Evolutionary conservation across 2,797 vertebrate genomes (phyloP), one percentile per base, ranked within the genome.

Genomic region (Phataginus tetradactyla): DNA sequence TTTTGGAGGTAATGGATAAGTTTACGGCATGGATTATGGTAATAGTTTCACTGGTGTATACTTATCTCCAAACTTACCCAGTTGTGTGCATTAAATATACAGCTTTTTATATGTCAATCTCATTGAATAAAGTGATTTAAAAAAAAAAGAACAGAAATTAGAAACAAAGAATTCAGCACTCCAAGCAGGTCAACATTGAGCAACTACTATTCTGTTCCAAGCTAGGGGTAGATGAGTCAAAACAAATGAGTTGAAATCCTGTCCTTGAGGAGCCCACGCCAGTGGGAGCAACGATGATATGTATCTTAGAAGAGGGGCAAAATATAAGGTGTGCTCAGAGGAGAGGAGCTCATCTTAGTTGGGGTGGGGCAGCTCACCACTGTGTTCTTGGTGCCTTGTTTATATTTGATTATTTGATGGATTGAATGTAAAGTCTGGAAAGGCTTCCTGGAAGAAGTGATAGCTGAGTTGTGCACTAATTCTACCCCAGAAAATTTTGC

Each of bases 111-210:
- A 53, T 2, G 34, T 69, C 49, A 85, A 69, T 68, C 6, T 37
- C 55, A 69, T 49, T 85, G 49, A 39, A 29, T 55, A 55, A 45
- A 72, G 69, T 72, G 69, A 72, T 85, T 68, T 18, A 3, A 29
- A 69, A 53, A 42, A 72, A 66, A 85, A 14, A 55, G 12, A 61
- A 55, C 34, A 92, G 66, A 94, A 94, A 89, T 71, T 75, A 86
- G 34, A 92, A 29, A 85, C 27, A 80, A 34, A 90, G 4, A 75
- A 75, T 53, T 72, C 34, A 78, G 61, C 20, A 81, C 69, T 81
- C 10, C 45, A 15, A 95, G 42, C 29, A 84, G 66, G 15, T 69
- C 59, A 92, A 75, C 39, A 92, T 1, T 12, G 23, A 92, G 42
- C n/a, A 86, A 92, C 39, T 51, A 27, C 57, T 69, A 42, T 45